Conservation (phyloP, 2,797 vertebrate species). For the Chaenodraco wilsoni region DNA sequence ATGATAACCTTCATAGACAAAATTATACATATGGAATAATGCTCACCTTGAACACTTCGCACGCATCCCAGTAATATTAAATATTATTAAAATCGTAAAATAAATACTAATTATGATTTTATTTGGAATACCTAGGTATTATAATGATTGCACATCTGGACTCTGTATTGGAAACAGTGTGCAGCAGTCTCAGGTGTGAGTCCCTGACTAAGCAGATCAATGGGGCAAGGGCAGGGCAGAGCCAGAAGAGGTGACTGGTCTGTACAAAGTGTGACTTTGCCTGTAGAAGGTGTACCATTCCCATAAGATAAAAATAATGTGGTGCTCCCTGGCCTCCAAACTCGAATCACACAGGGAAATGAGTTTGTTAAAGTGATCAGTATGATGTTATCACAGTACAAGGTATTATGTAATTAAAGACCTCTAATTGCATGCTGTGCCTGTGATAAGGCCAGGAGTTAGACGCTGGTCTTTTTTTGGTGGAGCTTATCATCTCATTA, state of each 20-base stretch:
- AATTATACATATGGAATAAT: not conserved
- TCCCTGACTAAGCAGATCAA: slow-evolving; percentile 74
- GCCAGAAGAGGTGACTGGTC: slow-evolving; percentile 46
- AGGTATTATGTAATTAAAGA: slow-evolving; percentile 1
- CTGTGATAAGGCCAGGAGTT: slow-evolving; percentile 3
- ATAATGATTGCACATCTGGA: slow-evolving; percentile 20
- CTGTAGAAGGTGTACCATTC: slow-evolving; percentile 47
- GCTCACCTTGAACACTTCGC: not conserved
- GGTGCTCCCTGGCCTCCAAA: slow-evolving; percentile 11
- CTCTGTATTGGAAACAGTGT: slow-evolving; percentile 14
- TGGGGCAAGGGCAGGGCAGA: slow-evolving; percentile 67
- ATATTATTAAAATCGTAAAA: not conserved
- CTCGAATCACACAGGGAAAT: not conserved
- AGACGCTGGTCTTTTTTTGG: not conserved
- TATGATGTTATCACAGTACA: not conserved
- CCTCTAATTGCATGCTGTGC: not conserved
- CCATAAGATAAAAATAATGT: slow-evolving; percentile 50
- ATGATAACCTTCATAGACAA: not conserved
- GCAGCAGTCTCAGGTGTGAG: slow-evolving; percentile 36
- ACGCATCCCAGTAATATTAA: not conserved
- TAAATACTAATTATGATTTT: not conserved
- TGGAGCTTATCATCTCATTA: slow-evolving; percentile 9
- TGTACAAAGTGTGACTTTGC: slow-evolving; percentile 65
- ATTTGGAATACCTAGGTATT: not conserved
- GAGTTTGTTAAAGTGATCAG: not conserved